Base-by-base conservation (phyloP, 2,888 invertebrate species). In the Pogonocherus hispidulus region DNA sequence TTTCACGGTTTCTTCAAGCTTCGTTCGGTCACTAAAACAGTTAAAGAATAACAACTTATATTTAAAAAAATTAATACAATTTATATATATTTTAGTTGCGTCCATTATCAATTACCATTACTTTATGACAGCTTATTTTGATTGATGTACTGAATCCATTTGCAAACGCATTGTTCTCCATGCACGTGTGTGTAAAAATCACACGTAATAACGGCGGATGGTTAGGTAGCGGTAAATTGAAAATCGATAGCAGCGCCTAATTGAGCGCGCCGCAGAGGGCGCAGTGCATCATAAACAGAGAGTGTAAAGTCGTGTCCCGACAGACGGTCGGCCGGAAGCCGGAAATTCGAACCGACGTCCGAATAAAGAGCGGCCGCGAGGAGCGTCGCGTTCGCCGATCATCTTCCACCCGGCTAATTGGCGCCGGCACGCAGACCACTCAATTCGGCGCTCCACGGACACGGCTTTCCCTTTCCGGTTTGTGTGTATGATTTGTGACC, bases 261-360 rank as follows among this genome's bases (percentile, higher is more conserved):
- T 77, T 76, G 77, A 76, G 71, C 68, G 70, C 56, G 70, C 71
- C 27, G 41, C n/a, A 5, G 70, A 70, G 73, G 75, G 72, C 74
- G 76, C 55, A 79, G 80, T 82, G 79, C 82, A 82, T 84, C 83
- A 84, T 84, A 84, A 83, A 82, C 79, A 79, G 76, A 82, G 83
- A 86, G 85, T 86, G 84, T 84, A 85, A 85, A 86, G 81, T 84
- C 85, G 84, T 86, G 86, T 86, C 84, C 83, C 82, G 85, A 82
- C 84, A 81, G 83, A 76, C 84, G 84, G 78, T 82, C 82, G 80
- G 79, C 84, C 85, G 86, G 86, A 85, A 83, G 83, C 84, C 78
- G 83, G 85, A 86, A 84, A 85, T 85, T 84, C 82, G 80, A 78
- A 81, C 81, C 84, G 84, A 84, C 84, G 84, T 82, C 81, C 83